Evolutionary conservation across 64 coral and sea anemone genomes (phyloP).

Genomic region (Montipora efflorescens): DNA sequence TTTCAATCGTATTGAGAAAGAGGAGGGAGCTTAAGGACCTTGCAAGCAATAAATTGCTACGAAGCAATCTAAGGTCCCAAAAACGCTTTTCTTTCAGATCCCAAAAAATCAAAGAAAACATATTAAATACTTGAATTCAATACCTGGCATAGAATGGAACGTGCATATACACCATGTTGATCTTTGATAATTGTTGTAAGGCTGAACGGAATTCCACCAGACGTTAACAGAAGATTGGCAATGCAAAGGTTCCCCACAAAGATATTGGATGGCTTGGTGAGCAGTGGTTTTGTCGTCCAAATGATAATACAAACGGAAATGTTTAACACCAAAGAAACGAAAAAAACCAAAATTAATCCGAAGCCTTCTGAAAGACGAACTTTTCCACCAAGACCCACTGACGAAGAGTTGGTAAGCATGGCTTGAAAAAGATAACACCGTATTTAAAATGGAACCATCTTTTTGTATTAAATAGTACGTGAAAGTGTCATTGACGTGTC

Average conservation of each 20-base stretch:
- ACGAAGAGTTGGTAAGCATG: not conserved
- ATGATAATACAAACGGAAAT: constrained; percentile 70
- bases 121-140: not conserved
- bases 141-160: constrained; percentile 69
- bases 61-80: too few relatives aligned
- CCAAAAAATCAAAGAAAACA: not conserved
- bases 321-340: constrained; percentile 68
- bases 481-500: not conserved
- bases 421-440: not conserved
- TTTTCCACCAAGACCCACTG: not conserved
- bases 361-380: constrained; percentile 45
- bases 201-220: constrained; percentile 88
- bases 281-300: constrained; percentile 49
- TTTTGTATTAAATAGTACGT: too few relatives aligned
- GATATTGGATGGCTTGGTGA: constrained; percentile 69
- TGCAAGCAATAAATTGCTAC: too few relatives aligned
- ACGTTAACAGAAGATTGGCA: constrained; percentile 69
- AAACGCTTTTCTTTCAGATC: not conserved
- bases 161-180: constrained; percentile 39
- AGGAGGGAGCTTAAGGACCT: too few relatives aligned
- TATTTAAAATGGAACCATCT: too few relatives aligned
- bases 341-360: constrained; percentile 50
- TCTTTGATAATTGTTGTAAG: constrained; percentile 69
- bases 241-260: constrained; percentile 81
- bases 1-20: too few relatives aligned